Percentiles rank a stretch among this genome's conserved stretches.
phyloP scores from a whole-genome alignment of 2,113 vertebrate genomes.

The Epinephelus cyanopodus region DNA sequence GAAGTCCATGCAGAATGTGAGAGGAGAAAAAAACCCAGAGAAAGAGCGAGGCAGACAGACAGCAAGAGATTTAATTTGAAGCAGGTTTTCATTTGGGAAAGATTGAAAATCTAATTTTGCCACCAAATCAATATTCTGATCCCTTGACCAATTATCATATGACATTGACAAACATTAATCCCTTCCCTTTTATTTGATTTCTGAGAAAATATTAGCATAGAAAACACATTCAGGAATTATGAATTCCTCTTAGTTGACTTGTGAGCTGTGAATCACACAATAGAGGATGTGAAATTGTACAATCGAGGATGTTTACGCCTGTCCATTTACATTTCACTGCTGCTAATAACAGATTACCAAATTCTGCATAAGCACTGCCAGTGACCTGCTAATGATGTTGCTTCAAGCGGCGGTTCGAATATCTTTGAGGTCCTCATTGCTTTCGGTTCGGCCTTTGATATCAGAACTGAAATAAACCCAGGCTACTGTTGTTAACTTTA shows the following conservation, averaged over 20 bases:
- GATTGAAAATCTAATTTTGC: constrained; percentile 61
- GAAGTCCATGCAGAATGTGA: constrained; percentile 16
- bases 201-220: constrained; percentile 42
- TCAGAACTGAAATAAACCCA: constrained; percentile 1
- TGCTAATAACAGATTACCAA: constrained; percentile 26
- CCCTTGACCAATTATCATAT: constrained; percentile 48
- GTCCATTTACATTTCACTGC: constrained; percentile 43
- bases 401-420: constrained; percentile 11
- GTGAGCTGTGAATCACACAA: constrained; percentile 34
- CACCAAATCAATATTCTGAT: constrained; percentile 55
- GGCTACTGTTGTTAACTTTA: constrained; percentile 13
- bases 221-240: constrained; percentile 30
- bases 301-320: constrained; percentile 9
- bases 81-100: constrained; percentile 61
- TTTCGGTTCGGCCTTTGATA: constrained; percentile 44
- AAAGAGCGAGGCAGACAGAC: constrained; percentile 8
- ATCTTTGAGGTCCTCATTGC: background rate
- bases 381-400: constrained; percentile 54
- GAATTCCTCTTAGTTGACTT: constrained; percentile 36
- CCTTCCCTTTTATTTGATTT: constrained; percentile 49
- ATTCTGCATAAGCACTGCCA: constrained; percentile 23
- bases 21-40: background rate
- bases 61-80: constrained; percentile 41
- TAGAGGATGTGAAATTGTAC: constrained; percentile 11
- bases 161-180: constrained; percentile 58